A percentile compares a stretch with the other conserved stretches of the same genome.
Evolutionary conservation across 2,113 vertebrate genomes (phyloP).

Genomic region (Blennius ocellaris): DNA sequence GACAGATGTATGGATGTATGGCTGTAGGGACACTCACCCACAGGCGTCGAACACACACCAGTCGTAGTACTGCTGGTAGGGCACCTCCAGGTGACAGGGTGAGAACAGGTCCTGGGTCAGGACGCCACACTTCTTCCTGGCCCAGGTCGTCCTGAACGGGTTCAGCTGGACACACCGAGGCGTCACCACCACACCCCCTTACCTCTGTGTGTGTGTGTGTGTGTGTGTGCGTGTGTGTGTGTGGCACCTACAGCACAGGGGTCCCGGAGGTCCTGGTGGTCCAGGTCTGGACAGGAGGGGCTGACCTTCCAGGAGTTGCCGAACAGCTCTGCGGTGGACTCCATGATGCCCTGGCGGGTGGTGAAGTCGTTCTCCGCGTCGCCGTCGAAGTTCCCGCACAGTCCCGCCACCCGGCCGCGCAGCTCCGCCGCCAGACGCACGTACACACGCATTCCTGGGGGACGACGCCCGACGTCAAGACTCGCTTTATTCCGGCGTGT

Average conservation of each 20-base stretch:
- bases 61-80: slow-evolving; percentile 89
- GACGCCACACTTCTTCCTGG: slow-evolving; percentile 83
- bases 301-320: slow-evolving; percentile 94
- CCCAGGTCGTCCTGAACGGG: slow-evolving; percentile 86
- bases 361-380: slow-evolving; percentile 90
- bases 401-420: slow-evolving; percentile 85
- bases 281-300: slow-evolving; percentile 88
- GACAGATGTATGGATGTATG: not conserved
- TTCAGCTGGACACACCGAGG: slow-evolving; percentile 79
- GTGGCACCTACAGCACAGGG: slow-evolving; percentile 85
- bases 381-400: slow-evolving; percentile 93
- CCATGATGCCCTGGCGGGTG: slow-evolving; percentile 88
- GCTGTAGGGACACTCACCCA: slow-evolving; percentile 82
- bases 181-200: too few relatives aligned
- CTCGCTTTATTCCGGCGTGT: too few relatives aligned
- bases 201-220: not conserved
- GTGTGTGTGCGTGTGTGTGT: not conserved
- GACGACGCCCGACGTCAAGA: not conserved
- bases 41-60: slow-evolving; percentile 93
- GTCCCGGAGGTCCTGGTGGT: slow-evolving; percentile 80
- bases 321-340: slow-evolving; percentile 88
- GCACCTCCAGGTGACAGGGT: slow-evolving; percentile 84
- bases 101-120: slow-evolving; percentile 86
- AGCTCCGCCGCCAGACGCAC: slow-evolving; percentile 85
- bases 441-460: slow-evolving; percentile 89